phyloP scores from a whole-genome alignment of 2,888 invertebrate species.

The Melinaea marsaeus region DNA sequence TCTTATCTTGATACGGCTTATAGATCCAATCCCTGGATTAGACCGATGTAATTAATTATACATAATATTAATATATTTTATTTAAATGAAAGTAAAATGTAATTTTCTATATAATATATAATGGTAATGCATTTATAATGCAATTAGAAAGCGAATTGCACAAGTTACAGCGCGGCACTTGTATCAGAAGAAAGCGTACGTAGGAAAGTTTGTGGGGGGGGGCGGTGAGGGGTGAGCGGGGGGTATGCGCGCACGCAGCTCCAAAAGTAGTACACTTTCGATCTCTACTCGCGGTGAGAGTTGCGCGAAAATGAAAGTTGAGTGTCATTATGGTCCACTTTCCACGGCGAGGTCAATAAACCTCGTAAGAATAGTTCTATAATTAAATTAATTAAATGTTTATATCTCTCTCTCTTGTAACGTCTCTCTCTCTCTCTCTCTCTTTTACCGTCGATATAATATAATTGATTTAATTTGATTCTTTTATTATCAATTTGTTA shows the following conservation, averaged over 20 bases:
- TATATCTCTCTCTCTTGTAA: no score
- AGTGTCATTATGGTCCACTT: constrained; percentile 76
- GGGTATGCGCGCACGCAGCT: constrained; percentile 68
- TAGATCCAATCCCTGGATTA: no score
- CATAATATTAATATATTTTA: no score
- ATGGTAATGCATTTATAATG: constrained; percentile 58
- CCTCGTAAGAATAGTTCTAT: constrained; percentile 38
- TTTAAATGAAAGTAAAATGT: neutral
- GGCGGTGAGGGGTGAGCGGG: constrained; percentile 38
- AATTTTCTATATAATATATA: neutral
- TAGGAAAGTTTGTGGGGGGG: constrained; percentile 64
- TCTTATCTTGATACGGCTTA: no score
- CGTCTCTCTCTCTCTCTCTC: no score
- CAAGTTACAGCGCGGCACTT: constrained; percentile 55
- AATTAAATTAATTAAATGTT: no score
- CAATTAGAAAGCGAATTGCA: constrained; percentile 77
- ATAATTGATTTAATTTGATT: no score
- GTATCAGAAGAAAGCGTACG: constrained; percentile 71
- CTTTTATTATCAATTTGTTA: no score
- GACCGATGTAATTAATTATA: no score
- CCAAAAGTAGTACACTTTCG: constrained; percentile 75
- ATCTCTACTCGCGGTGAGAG: constrained; percentile 75
- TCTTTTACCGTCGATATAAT: no score
- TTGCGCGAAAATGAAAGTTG: constrained; percentile 81
- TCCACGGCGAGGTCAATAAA: constrained; percentile 71